Evolutionary conservation across 2,888 invertebrate species (phyloP), one percentile per base, ranked within the genome.

Genomic region (Cephus runcator): DNA sequence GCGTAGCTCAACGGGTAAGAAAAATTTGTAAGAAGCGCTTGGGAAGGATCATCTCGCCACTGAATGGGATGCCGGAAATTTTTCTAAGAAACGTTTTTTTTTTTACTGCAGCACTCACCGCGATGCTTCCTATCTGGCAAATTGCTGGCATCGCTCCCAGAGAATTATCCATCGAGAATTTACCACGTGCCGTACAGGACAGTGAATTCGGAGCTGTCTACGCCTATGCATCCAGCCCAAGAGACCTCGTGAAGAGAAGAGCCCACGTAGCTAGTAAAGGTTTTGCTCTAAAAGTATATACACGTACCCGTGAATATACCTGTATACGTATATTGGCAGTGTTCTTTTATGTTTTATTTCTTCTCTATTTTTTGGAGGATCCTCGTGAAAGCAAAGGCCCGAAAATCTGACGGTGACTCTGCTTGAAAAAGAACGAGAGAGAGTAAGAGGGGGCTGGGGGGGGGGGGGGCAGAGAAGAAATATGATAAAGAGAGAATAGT

Each of bases 401-500:
- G 23, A 56, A 56, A 23, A 23, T 23, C 56, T 56, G 56, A 23
- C 56, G 56, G 9, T 56, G 56, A 56, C 23, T 56, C 2, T 56
- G 23, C 23, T 56, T 23, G 23, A 23, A 23, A 56, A 56, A 56
- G 69, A 34, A n/a, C 34, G 11, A 77, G 56, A 75, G 74, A 73
- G 31, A 76, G 69, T n/a, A 33, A 34, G n/a, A 35, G 69, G 1
- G 36, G 12, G 3, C 1, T 31, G 0, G 12, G 35, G 35, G 3
- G 11, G 11, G 3, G 35, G 73, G 36, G 35, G 36, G 31, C 11
- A 30, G 33, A 34, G 31, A 68, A 68, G 36, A 36, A 75, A 34
- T 78, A 71, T 68, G 34, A 75, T 56, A 75, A 68, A 76, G 69
- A 75, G 73, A 35, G 35, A 69, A 73, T 31, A 35, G 76, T 34